Evolutionary conservation across 2,113 vertebrate genomes (phyloP).

Genomic region (Brachypteracias leptosomus): DNA sequence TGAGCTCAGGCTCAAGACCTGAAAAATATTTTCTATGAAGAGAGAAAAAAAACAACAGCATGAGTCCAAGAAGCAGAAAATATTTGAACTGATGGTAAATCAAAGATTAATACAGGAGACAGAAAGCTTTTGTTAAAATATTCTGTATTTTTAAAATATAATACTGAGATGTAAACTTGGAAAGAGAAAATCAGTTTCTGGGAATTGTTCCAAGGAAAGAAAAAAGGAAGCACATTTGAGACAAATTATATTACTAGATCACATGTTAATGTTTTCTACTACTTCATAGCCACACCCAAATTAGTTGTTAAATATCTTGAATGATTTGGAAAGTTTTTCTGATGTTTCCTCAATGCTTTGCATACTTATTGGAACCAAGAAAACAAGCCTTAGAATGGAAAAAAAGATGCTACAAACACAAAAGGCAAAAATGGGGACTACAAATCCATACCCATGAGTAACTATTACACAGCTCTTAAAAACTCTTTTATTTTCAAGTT

Average conservation of each 20-base stretch:
- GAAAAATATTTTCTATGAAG: neutral
- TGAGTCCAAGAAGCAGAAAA: neutral
- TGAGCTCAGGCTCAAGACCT: neutral
- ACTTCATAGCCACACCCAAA: neutral
- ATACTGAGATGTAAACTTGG: neutral
- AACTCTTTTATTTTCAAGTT: neutral
- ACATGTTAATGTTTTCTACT: neutral
- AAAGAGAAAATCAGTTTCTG: neutral
- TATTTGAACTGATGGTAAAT: neutral
- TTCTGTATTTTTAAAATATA: neutral
- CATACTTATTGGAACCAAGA: neutral
- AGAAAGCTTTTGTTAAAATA: neutral
- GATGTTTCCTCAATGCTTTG: neutral
- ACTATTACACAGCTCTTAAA: neutral
- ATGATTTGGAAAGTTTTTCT: neutral
- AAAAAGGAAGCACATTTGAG: neutral
- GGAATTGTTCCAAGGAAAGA: neutral
- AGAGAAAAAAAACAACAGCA: neutral
- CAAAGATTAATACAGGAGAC: neutral
- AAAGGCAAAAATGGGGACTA: neutral
- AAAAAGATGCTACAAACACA: neutral
- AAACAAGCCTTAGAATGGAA: neutral
- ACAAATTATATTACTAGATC: neutral
- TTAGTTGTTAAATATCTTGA: neutral
- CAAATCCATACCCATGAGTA: neutral